Evolutionary conservation across 2,888 invertebrate genomes (phyloP).

Genomic region (Xestobium rufovillosum): DNA sequence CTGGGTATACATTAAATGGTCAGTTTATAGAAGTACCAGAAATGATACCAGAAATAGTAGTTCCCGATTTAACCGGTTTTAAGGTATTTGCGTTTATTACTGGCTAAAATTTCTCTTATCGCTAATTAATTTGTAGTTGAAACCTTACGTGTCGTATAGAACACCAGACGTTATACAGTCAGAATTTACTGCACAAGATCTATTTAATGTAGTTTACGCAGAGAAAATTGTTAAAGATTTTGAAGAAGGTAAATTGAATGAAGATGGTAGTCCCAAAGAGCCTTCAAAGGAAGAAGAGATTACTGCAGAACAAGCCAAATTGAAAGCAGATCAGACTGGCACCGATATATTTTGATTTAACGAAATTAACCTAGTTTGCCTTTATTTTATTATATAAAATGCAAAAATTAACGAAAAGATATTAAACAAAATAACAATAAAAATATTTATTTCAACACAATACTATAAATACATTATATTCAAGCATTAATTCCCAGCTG

Average conservation of each 20-base stretch:
- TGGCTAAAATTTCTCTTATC: conserved; percentile 5
- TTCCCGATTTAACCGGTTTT: conserved; percentile 80
- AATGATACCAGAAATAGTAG: conserved; percentile 86
- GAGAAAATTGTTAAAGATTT: conserved; percentile 72
- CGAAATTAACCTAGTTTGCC: background rate
- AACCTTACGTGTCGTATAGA: conserved; percentile 92
- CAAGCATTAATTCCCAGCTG: no score
- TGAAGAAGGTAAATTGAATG: conserved; percentile 60
- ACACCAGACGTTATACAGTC: conserved; percentile 66
- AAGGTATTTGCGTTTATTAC: conserved; percentile 42
- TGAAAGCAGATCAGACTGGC: conserved; percentile 65
- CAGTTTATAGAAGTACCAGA: conserved; percentile 65
- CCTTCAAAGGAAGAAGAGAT: conserved; percentile 67
- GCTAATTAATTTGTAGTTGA: conserved; percentile 51
- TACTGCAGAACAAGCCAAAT: conserved; percentile 63
- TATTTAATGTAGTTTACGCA: conserved; percentile 75
- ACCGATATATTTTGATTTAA: conserved; percentile 64
- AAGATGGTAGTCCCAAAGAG: conserved; percentile 59
- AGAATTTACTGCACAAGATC: conserved; percentile 74
- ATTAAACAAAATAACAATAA: no score
- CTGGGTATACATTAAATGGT: conserved; percentile 52
- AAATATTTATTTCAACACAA: no score
- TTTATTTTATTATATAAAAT: conserved; percentile 6
- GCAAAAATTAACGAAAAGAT: background rate
- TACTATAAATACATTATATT: no score